Conservation (phyloP, 2,888 invertebrate genomes). For the Orchesella flavescens region DNA sequence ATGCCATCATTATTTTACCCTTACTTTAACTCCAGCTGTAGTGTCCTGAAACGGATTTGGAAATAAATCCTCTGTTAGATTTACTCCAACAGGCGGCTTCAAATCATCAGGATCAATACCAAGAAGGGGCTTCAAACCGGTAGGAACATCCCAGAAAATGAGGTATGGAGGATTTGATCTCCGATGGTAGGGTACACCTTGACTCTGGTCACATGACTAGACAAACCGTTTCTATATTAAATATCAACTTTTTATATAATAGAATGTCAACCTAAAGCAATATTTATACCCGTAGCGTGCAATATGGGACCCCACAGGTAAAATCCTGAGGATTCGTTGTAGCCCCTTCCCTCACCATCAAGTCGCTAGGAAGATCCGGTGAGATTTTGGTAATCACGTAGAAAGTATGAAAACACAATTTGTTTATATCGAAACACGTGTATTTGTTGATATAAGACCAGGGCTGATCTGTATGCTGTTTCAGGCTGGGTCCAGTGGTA, state of each 20-base stretch:
- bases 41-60: too few relatives aligned
- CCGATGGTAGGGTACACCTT: background rate
- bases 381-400: constrained; percentile 31
- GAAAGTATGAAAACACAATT: constrained; percentile 35
- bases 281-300: constrained; percentile 21
- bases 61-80: too few relatives aligned
- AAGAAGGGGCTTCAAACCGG: too few relatives aligned
- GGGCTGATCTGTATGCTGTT: background rate
- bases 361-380: constrained; percentile 14
- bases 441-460: constrained; percentile 29
- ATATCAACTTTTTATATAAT: background rate
- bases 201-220: background rate
- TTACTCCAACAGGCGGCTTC: too few relatives aligned
- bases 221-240: too few relatives aligned
- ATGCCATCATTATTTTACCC: background rate
- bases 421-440: constrained; percentile 1
- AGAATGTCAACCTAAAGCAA: background rate
- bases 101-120: too few relatives aligned
- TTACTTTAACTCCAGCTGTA: background rate
- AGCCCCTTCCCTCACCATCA: background rate
- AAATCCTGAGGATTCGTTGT: background rate
- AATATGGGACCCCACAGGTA: constrained; percentile 15
- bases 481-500: background rate
- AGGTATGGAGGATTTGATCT: constrained; percentile 28
- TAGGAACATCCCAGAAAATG: constrained; percentile 22